Base-by-base conservation (phyloP, 2,113 vertebrate genomes). In the Myxocyprinus asiaticus region DNA sequence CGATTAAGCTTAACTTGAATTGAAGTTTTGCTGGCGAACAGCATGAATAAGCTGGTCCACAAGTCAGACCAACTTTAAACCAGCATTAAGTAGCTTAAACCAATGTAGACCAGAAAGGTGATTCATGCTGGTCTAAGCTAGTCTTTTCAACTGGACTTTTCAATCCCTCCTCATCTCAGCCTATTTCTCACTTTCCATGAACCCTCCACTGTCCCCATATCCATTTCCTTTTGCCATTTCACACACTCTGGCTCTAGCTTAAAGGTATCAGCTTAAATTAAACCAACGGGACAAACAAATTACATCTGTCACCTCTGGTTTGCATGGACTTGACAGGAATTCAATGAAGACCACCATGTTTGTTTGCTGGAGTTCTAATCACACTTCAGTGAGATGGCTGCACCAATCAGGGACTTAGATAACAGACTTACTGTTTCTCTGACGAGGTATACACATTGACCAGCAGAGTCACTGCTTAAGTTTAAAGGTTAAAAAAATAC, bases 211-310 rank as follows among this genome's bases (percentile, higher is more conserved):
- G 11, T 59, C 47, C 61, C 9, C 64, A 56, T 65, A 78, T 71
- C 75, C 72, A 77, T 81, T 87, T 87, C 79, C 85, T 75, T 84
- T 86, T 88, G 84, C 70, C 83, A 78, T 79, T 82, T 82, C 78
- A 69, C 77, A 67, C 64, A 78, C 78, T 64, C 72, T 69, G 50
- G 77, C 77, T 84, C 67, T 67, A 76, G 74, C 82, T 87, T 81
- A 80, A 82, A 91, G 87, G 86, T 85, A 91, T 93, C 91, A 89
- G 86, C 90, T 92, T 90, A 90, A 90, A 92, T 92, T 92, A 91
- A 90, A 88, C 87, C 90, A 90, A 88, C 86, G 88, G 90, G 92
- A 93, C 92, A 92, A 93, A 92, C 91, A 92, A 93, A 93, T 93
- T 92, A 91, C 90, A 93, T 90, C 90, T 93, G 91, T 91, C 91